Percentiles rank a stretch among this genome's conserved stretches.
These are phyloP conservation scores for Nomada lathburiana DNA, from an alignment of 2,888 invertebrate species.

Conservation along the genomic window DNA sequence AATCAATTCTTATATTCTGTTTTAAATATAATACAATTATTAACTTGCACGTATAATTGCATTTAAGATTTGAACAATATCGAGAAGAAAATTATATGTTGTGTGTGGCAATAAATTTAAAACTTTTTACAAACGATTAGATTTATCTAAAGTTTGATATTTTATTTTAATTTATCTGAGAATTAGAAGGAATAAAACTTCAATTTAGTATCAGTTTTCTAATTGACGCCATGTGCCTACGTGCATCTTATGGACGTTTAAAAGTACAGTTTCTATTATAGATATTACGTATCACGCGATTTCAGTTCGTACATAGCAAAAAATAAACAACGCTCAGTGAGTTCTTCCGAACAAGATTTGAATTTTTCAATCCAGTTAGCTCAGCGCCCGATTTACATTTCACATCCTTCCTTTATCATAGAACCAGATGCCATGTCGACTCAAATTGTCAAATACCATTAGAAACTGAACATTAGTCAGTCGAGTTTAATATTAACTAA, in stretches of 20 bases:
- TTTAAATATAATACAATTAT: background rate
- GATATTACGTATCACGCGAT: background rate
- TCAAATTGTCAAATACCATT: background rate
- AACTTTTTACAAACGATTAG: too few relatives aligned
- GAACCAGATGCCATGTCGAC: conserved; percentile 1
- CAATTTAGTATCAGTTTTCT: background rate
- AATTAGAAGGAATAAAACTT: too few relatives aligned
- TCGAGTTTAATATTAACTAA: background rate
- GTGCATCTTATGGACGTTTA: too few relatives aligned
- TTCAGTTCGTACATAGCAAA: background rate
- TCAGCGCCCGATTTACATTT: background rate
- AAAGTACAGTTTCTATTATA: background rate
- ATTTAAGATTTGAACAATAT: too few relatives aligned
- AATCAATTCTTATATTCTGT: too few relatives aligned
- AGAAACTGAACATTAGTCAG: background rate
- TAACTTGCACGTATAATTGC: too few relatives aligned
- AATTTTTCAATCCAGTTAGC: conserved; percentile 10
- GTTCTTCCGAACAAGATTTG: conserved; percentile 2
- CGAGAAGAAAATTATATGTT: too few relatives aligned
- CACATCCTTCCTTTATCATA: background rate
- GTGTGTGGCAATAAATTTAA: too few relatives aligned
- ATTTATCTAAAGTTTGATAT: too few relatives aligned
- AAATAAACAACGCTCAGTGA: background rate
- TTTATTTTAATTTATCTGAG: too few relatives aligned
- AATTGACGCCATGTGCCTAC: too few relatives aligned